These are phyloP conservation scores for Malurus leucopterus DNA, from an alignment of 2,797 vertebrate genomes.

Conservation along the genomic window DNA sequence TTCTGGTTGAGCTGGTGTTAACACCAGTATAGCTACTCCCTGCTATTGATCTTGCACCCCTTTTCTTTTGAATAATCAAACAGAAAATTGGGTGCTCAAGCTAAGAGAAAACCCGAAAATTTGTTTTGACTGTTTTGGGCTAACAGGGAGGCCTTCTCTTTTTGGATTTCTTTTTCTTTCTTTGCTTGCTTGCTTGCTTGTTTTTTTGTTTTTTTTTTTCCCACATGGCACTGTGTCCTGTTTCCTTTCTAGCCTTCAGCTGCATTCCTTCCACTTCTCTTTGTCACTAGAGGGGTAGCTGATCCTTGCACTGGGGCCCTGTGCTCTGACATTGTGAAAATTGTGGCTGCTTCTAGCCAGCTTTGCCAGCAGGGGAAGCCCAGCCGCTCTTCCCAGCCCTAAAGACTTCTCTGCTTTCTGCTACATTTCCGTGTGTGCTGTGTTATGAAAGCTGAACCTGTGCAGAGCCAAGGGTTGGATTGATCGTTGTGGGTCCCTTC, in stretches of 20 bases:
- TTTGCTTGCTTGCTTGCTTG: not conserved
- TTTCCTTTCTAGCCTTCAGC: not conserved
- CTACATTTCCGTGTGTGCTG: not conserved
- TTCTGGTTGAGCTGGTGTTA: not conserved
- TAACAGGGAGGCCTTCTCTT: not conserved
- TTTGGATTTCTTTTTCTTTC: not conserved
- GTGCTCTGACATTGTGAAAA: not conserved
- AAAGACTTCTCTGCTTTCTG: not conserved
- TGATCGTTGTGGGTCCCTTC: not conserved
- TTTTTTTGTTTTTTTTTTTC: not conserved
- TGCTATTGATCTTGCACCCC: not conserved
- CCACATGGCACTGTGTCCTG: not conserved
- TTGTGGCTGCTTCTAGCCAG: accelerated
- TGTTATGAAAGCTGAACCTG: not conserved
- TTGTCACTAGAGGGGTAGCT: not conserved
- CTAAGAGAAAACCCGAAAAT: not conserved
- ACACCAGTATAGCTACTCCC: not conserved
- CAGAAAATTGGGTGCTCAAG: not conserved
- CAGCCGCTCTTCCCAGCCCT: not conserved
- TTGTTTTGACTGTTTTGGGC: not conserved
- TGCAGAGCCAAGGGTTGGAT: not conserved
- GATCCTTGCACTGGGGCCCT: not conserved
- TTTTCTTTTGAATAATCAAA: not conserved
- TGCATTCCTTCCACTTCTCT: not conserved
- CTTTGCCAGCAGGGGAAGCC: not conserved